Percentiles rank a stretch among this genome's conserved stretches.
phyloP scores from a whole-genome alignment of 2,888 invertebrate species.

The Sipunculus nudus region DNA sequence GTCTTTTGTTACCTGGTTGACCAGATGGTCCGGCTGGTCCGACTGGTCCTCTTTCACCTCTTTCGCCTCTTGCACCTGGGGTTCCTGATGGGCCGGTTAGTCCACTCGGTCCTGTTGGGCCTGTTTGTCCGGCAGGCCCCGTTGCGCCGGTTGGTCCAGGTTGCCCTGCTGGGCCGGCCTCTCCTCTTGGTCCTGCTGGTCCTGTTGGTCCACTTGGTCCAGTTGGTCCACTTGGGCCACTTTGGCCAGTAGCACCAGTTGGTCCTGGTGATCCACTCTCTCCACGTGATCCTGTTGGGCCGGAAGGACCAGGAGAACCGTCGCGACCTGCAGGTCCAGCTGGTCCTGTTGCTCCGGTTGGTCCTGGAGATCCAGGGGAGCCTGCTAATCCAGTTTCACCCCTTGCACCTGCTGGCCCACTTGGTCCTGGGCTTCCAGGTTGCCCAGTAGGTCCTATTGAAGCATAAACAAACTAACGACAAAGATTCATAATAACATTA shows the following conservation, averaged over 20 bases:
- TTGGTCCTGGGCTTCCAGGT: too few species aligned
- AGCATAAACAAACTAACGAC: too few species aligned
- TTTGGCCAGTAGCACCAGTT: conserved; percentile 37
- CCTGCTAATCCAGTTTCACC: not conserved
- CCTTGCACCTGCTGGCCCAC: too few species aligned
- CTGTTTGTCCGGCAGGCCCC: conserved; percentile 21
- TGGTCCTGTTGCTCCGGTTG: conserved; percentile 39
- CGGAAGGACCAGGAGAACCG: too few species aligned
- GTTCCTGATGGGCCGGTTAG: conserved; percentile 40
- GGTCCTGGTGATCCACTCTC: too few species aligned
- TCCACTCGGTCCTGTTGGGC: conserved; percentile 35
- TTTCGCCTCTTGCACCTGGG: conserved; percentile 8
- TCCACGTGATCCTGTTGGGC: not conserved
- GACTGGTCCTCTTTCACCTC: conserved; percentile 6
- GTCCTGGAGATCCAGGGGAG: too few species aligned
- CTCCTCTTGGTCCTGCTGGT: conserved; percentile 36
- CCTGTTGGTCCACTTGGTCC: conserved; percentile 30
- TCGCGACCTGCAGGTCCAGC: too few species aligned
- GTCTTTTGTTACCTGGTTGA: conserved; percentile 45
- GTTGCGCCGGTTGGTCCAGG: conserved; percentile 23
- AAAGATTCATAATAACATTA: too few species aligned
- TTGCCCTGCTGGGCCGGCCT: conserved; percentile 3
- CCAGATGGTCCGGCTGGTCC: conserved; percentile 32
- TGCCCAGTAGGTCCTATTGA: too few species aligned
- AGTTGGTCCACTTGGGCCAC: conserved; percentile 3